Conservation (phyloP, 2,797 vertebrate species). For the Hylomyscus alleni region DNA sequence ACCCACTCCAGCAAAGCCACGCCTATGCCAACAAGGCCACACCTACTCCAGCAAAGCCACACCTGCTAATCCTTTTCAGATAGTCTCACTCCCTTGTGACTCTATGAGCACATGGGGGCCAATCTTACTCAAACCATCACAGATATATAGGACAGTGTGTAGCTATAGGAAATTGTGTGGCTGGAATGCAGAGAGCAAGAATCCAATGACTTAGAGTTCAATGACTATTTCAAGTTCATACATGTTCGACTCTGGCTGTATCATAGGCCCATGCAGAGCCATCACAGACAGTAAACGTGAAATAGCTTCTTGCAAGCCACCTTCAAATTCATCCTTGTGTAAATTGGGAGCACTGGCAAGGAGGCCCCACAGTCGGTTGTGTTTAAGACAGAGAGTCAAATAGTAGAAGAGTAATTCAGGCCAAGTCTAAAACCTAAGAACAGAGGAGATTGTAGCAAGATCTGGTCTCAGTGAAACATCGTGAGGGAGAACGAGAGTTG, state of each 20-base stretch:
- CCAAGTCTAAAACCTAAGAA: background rate
- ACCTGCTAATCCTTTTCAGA: background rate
- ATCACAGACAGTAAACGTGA: background rate
- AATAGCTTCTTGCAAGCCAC: background rate
- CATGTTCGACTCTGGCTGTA: too few relatives aligned
- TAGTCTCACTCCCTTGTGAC: background rate
- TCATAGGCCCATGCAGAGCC: background rate
- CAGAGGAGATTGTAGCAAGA: background rate
- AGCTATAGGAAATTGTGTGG: background rate
- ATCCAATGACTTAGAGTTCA: background rate
- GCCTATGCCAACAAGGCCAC: background rate
- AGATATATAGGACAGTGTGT: background rate
- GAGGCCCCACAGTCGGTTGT: background rate
- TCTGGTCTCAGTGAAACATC: background rate
- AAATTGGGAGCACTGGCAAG: background rate
- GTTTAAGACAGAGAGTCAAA: background rate
- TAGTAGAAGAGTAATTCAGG: background rate
- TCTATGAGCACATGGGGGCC: background rate
- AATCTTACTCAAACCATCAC: background rate
- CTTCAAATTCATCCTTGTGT: background rate
- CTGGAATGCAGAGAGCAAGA: background rate
- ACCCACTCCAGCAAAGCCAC: background rate
- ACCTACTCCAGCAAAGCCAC: background rate
- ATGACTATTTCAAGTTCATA: background rate
- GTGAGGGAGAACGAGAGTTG: background rate